Base-by-base conservation (phyloP, 2,888 invertebrate genomes). In the Hypsopygia costalis region DNA sequence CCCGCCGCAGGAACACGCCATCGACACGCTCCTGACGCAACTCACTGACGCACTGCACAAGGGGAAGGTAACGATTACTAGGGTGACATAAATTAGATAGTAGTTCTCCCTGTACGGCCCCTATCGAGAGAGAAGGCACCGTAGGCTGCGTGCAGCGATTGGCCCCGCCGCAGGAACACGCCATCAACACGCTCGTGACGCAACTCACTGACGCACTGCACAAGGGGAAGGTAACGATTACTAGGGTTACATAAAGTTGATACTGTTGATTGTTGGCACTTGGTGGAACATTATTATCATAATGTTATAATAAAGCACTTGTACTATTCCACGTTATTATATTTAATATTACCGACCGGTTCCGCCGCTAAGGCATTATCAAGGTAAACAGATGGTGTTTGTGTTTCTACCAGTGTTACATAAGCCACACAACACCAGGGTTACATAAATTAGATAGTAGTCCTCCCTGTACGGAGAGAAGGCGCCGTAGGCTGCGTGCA, bases 61-160 rank as follows among this genome's bases (percentile, higher is more conserved):
- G 3, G 90, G 91, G 49, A 79, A 90, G 79, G 87, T 83, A 31
- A 11, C n/a, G n/a, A n/a, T n/a, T n/a, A n/a, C n/a, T n/a, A n/a
- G n/a, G n/a, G 6, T 40, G 1, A 11, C 58, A 0, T 69, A 64
- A 1, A 3, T 33, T 46, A 54, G 36, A n/a, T n/a, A n/a, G n/a
- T 20, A 12, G 52, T 41, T 3, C 48, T 45, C 20, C 57, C 56
- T 25, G 43, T 50, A 31, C 11, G 22, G 11, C 27, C 46, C 39
- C 41, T 48, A 43, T 46, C 25, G 47, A 36, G 48, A 55, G 6
- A 1, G 44, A 33, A 8, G 47, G 52, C 10, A 47, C 41, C 4
- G 49, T 57, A 29, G 69, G 72, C 49, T 58, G 58, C 11, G 70
- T 64, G 36, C 64, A 67, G 9, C 44, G 65, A 0, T 61, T 80